Conservation (phyloP, 2,888 invertebrate genomes). For the Therioaphis trifolii region DNA sequence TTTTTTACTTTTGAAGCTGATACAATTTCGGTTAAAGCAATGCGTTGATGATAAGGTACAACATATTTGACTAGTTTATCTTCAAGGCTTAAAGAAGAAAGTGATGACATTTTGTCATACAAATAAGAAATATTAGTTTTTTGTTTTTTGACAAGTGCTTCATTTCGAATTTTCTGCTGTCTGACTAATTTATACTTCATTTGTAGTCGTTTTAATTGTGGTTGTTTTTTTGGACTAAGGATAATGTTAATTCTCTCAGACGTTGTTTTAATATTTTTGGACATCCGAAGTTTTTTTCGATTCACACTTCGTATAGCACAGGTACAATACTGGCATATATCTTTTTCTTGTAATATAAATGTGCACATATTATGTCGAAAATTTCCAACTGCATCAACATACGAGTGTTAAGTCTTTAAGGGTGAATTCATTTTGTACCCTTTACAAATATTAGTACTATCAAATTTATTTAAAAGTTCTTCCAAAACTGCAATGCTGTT, state of each 20-base stretch:
- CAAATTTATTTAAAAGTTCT: constrained; percentile 11
- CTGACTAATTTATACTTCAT: too few relatives aligned
- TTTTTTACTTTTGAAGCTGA: constrained; percentile 10
- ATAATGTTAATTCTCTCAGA: background rate
- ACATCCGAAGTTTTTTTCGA: background rate
- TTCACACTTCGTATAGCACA: constrained; percentile 11
- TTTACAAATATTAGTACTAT: constrained; percentile 19
- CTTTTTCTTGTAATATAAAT: constrained; percentile 9
- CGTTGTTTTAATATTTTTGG: too few relatives aligned
- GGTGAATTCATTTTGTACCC: constrained; percentile 7
- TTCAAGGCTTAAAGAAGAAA: too few relatives aligned
- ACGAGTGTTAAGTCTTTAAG: background rate
- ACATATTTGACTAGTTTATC: too few relatives aligned
- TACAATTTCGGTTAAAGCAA: too few relatives aligned
- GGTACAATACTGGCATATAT: constrained; percentile 11
- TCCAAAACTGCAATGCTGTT: background rate
- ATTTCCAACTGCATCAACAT: constrained; percentile 13
- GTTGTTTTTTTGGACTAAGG: constrained; percentile 9
- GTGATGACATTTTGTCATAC: too few relatives aligned
- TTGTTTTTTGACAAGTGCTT: too few relatives aligned
- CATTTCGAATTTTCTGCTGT: too few relatives aligned
- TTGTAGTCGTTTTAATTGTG: background rate
- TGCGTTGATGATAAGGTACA: too few relatives aligned
- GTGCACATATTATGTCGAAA: too few relatives aligned
- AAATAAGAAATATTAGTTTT: too few relatives aligned